These are phyloP conservation scores for Cygnus olor DNA, from an alignment of 2,797 vertebrate species.

Conservation along the genomic window DNA sequence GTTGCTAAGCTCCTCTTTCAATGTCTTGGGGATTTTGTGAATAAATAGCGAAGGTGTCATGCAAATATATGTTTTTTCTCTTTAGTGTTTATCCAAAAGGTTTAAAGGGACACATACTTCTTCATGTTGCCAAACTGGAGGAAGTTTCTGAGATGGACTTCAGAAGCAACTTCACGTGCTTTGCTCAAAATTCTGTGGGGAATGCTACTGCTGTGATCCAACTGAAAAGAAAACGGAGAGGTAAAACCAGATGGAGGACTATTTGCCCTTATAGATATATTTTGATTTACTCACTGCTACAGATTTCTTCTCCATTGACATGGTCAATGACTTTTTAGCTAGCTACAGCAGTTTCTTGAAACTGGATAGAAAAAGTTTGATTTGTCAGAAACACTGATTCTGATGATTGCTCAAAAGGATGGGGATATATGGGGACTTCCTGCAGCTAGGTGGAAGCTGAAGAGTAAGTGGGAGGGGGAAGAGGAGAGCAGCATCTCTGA, in stretches of 20 bases:
- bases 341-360: background rate
- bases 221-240: conserved; percentile 78
- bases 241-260: conserved; percentile 64
- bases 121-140: conserved; percentile 59
- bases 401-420: background rate
- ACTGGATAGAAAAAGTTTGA: background rate
- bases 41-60: background rate
- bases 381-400: background rate
- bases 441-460: background rate
- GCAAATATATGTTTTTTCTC: background rate
- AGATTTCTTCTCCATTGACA: background rate
- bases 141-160: conserved; percentile 80
- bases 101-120: background rate
- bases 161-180: conserved; percentile 80
- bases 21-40: background rate
- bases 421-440: background rate
- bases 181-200: conserved; percentile 82
- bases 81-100: conserved; percentile 25
- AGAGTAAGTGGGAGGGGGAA: background rate
- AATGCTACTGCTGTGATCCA: conserved; percentile 74
- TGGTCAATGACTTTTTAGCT: background rate
- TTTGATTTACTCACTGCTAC: background rate
- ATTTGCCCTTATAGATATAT: background rate
- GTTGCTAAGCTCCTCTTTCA: background rate
- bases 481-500: background rate